Base-by-base conservation (phyloP, 2,113 vertebrate species). In the Catharus bicknelli region DNA sequence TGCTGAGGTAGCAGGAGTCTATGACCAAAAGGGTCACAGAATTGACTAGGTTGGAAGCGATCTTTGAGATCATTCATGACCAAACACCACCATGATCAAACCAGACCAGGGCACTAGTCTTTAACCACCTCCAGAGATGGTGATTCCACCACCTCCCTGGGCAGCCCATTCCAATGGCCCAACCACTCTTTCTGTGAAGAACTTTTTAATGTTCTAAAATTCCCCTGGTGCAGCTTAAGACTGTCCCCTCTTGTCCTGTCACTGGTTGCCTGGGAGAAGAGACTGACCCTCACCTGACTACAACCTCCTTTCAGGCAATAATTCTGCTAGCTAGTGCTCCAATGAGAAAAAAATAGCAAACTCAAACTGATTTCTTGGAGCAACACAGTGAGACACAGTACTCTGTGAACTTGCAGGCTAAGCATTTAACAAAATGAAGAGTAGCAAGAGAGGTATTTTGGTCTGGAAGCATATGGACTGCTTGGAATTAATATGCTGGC, bases 401-500 rank as follows among this genome's bases (percentile, higher is more conserved):
- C 36, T 12, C 30, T 55, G 32, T 55, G 34, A 86, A 80, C 48
- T 61, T 40, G 42, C 34, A 79, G 54, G 34, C 32, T 25, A 84
- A 72, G 34, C 9, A 15, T 66, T 82, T 62, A 73, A 58, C 18
- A 68, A 76, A 82, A 84, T 8, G 4, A 76, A 47, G 74, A 68
- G 45, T 11, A 81, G 42, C 30, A 82, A 68, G 26, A 82, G 63
- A 83, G 19, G 22, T 61, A 92, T 85, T 93, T 88, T 82, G 42
- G 47, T 73, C 34, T 85, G 58, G 58, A 94, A 94, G n/a, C 84
- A 85, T 76, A 85, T 40, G 63, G 54, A 47, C 19, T 32, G 16
- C 63, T 94, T 85, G 51, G 78, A 92, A 91, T 91, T 89, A 74
- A 80, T 73, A 74, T 26, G 51, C 70, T 74, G 75, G 23, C 87